These are phyloP conservation scores for Athripsodes cinereus DNA, from an alignment of 2,888 invertebrate genomes.

Conservation along the genomic window DNA sequence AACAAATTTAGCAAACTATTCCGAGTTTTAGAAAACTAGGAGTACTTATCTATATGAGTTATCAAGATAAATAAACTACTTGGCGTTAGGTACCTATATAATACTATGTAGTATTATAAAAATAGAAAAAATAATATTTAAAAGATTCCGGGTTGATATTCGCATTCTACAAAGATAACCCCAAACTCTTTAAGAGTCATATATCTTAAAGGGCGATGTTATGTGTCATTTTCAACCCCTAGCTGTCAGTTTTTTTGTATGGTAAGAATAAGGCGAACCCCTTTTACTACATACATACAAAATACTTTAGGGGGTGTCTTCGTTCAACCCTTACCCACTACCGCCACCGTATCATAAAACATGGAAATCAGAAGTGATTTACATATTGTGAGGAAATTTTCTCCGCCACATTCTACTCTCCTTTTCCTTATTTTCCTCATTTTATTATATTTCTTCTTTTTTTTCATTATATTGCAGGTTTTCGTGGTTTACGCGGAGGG, in stretches of 20 bases:
- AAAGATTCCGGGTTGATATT: too few relatives aligned
- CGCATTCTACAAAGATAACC: neutral
- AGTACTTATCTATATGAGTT: too few relatives aligned
- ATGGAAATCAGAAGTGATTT: slow-evolving; percentile 25
- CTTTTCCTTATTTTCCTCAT: neutral
- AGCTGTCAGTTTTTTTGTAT: slow-evolving; percentile 21
- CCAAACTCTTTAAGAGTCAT: neutral
- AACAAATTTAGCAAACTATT: too few relatives aligned
- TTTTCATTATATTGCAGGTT: neutral
- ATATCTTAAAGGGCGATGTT: slow-evolving; percentile 8
- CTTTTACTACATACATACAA: neutral
- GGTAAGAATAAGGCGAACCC: slow-evolving; percentile 12
- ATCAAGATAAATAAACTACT: too few relatives aligned
- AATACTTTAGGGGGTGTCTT: neutral
- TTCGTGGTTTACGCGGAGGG: neutral
- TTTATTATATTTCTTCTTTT: neutral
- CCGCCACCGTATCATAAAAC: slow-evolving; percentile 18
- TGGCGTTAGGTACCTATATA: too few relatives aligned
- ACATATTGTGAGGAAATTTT: slow-evolving; percentile 20
- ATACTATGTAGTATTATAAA: too few relatives aligned
- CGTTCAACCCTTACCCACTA: slow-evolving; percentile 22
- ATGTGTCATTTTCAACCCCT: slow-evolving; percentile 26
- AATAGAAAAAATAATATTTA: too few relatives aligned
- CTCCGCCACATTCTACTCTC: neutral
- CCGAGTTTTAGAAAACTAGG: too few relatives aligned